These are phyloP conservation scores for Ernsta delagoae DNA, from an alignment of 2,888 invertebrate species.

Conservation along the genomic window DNA sequence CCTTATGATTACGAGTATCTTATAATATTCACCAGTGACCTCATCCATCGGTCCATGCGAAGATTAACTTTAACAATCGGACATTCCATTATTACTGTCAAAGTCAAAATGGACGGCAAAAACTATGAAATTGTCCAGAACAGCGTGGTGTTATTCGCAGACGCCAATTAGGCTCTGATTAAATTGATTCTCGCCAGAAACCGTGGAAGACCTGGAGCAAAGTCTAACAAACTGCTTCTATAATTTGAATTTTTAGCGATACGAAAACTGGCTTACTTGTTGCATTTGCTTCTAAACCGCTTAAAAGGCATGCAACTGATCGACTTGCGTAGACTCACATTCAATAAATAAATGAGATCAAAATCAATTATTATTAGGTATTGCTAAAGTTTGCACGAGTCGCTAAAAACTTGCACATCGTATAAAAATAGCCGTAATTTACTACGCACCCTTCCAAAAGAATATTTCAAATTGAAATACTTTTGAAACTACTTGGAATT, in stretches of 20 bases:
- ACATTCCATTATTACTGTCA: slow-evolving; percentile 18
- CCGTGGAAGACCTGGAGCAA: too few relatives aligned
- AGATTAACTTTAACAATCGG: slow-evolving; percentile 32
- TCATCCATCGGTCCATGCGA: slow-evolving; percentile 18
- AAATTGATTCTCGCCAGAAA: too few relatives aligned
- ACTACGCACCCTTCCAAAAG: slow-evolving; percentile 1
- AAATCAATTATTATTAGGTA: too few relatives aligned
- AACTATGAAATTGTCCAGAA: not conserved
- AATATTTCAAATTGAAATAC: slow-evolving; percentile 27
- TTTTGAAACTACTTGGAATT: slow-evolving; percentile 27
- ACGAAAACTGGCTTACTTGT: too few relatives aligned
- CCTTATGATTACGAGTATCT: slow-evolving; percentile 34
- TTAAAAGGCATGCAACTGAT: too few relatives aligned
- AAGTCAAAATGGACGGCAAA: slow-evolving; percentile 12
- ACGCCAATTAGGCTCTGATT: too few relatives aligned
- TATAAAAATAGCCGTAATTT: not conserved
- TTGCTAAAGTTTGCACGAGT: too few relatives aligned
- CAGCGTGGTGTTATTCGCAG: not conserved
- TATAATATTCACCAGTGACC: slow-evolving; percentile 30
- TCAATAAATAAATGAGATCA: too few relatives aligned
- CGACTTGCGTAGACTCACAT: too few relatives aligned
- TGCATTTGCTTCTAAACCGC: too few relatives aligned
- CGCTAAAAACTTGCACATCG: not conserved
- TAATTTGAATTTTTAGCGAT: too few relatives aligned
- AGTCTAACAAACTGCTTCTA: too few relatives aligned